These are phyloP conservation scores for Conus canariensis DNA, from an alignment of 2,888 invertebrate species.

Conservation along the genomic window DNA sequence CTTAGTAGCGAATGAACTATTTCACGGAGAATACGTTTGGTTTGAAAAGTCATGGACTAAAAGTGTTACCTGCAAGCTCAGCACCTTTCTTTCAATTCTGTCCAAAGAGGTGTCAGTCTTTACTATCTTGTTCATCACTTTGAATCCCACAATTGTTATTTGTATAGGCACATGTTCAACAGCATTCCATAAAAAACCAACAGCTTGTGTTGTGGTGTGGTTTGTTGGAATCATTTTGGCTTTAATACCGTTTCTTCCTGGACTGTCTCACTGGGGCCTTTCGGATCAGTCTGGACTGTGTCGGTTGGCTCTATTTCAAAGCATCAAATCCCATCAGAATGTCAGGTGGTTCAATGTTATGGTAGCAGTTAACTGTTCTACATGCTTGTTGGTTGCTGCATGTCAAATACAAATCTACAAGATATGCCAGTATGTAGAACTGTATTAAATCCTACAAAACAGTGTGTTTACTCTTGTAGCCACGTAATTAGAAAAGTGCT, in stretches of 20 bases:
- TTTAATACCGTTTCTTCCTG: background rate
- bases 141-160: background rate
- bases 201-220: background rate
- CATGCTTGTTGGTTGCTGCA: background rate
- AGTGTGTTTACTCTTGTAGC: background rate
- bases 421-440: background rate
- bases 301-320: background rate
- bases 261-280: conserved; percentile 7
- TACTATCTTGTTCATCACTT: background rate
- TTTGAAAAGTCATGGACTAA: background rate
- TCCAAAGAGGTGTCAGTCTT: background rate
- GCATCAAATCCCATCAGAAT: background rate
- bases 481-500: background rate
- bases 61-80: background rate
- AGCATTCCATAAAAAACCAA: background rate
- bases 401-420: background rate
- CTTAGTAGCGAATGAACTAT: background rate
- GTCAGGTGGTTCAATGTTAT: background rate
- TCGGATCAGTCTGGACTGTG: background rate
- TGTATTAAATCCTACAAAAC: background rate
- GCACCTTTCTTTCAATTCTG: background rate
- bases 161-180: background rate
- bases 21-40: background rate
- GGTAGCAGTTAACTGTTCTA: background rate
- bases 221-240: background rate